phyloP scores from a whole-genome alignment of 2,888 invertebrate genomes.

The Ochlodes sylvanus region DNA sequence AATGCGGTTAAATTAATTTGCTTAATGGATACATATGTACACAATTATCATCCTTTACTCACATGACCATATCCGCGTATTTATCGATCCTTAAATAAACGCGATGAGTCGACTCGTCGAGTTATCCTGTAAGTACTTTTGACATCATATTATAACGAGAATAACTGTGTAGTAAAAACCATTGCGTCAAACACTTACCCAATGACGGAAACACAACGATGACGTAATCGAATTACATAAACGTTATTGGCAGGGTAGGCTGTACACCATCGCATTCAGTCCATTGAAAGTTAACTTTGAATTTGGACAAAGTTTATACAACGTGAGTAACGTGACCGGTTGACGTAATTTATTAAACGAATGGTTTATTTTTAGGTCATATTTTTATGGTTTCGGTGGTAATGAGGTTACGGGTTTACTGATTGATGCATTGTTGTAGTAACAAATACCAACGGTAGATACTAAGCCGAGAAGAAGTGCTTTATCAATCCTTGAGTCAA shows the following conservation, averaged over 20 bases:
- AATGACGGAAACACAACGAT: slow-evolving; percentile 27
- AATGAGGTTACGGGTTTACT: too few relatives aligned
- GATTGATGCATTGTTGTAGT: too few relatives aligned
- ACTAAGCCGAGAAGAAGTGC: too few relatives aligned
- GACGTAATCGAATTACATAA: slow-evolving; percentile 34
- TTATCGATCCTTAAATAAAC: slow-evolving; percentile 13
- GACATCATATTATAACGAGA: slow-evolving; percentile 21
- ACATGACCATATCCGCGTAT: slow-evolving; percentile 2
- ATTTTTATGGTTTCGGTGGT: too few relatives aligned
- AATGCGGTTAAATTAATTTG: slow-evolving; percentile 9
- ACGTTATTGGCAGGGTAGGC: slow-evolving; percentile 16
- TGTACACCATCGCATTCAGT: slow-evolving; percentile 2
- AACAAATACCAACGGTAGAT: too few relatives aligned
- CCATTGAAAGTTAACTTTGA: slow-evolving; percentile 24
- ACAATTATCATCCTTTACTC: background rate
- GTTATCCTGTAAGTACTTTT: slow-evolving; percentile 17
- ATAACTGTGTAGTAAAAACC: slow-evolving; percentile 33
- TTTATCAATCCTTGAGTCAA: too few relatives aligned
- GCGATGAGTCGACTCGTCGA: slow-evolving; percentile 3
- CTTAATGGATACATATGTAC: background rate
- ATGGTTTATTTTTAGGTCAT: too few relatives aligned
- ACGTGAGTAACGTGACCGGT: too few relatives aligned
- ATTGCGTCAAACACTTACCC: slow-evolving; percentile 32
- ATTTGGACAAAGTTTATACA: slow-evolving; percentile 6
- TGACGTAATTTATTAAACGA: background rate